These are phyloP conservation scores for Thamnophis elegans DNA, from an alignment of 2,797 vertebrate species.

Conservation along the genomic window DNA sequence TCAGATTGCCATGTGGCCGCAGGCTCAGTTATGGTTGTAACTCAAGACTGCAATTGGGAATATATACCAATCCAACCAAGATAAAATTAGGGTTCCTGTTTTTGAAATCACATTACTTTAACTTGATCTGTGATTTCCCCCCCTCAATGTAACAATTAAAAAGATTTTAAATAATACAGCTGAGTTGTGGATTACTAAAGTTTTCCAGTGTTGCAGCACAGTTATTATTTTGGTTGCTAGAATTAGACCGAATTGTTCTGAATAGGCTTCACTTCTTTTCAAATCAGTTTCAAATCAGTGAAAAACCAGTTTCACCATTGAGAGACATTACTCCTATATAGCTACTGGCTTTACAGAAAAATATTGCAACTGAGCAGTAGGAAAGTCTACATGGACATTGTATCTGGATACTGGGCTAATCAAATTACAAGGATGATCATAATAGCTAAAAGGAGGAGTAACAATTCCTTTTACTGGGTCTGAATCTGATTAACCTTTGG, in stretches of 20 bases:
- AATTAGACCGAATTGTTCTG: background rate
- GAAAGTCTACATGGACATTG: background rate
- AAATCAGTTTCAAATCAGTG: background rate
- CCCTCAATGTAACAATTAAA: background rate
- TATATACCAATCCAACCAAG: background rate
- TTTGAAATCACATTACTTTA: background rate
- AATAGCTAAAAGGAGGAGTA: background rate
- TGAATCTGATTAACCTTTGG: background rate
- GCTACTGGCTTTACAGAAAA: background rate
- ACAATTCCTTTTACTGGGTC: background rate
- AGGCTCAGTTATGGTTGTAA: background rate
- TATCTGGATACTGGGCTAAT: background rate
- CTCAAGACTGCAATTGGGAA: background rate
- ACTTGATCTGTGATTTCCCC: background rate
- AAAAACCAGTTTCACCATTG: background rate
- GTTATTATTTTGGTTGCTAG: background rate
- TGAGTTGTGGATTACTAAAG: background rate
- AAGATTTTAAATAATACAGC: background rate
- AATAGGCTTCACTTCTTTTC: background rate
- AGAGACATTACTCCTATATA: background rate
- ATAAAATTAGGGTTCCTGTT: background rate
- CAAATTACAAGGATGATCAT: background rate
- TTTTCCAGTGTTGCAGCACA: background rate
- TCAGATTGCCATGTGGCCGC: background rate
- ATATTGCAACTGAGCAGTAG: background rate